Evolutionary conservation across 1,140 invertebrate genomes (phyloP).

Genomic region (Micrasema longulum): DNA sequence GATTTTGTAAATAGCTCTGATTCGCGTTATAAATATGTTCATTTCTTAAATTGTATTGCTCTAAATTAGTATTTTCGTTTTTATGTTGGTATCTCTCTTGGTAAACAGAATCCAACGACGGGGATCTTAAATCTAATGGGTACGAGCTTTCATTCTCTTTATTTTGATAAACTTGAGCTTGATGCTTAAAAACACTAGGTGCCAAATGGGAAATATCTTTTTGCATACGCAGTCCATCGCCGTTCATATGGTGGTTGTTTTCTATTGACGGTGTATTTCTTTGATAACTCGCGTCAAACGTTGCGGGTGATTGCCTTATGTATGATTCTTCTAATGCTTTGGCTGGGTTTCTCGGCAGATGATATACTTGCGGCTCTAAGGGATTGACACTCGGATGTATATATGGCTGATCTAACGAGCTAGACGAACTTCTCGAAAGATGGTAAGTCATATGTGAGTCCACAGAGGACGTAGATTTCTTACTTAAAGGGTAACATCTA

Average conservation of each 20-base stretch:
- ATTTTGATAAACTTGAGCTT: constrained; percentile 47
- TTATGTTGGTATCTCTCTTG: constrained; percentile 57
- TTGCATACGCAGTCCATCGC: constrained; percentile 41
- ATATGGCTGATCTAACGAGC: constrained; percentile 54
- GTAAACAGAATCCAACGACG: constrained; percentile 58
- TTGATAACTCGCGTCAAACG: constrained; percentile 47
- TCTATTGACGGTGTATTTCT: constrained; percentile 50
- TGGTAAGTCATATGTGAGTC: constrained; percentile 54
- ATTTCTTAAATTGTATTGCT: constrained; percentile 52
- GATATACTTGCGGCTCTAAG: constrained; percentile 57
- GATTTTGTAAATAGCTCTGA: constrained; percentile 44
- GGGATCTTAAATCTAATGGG: constrained; percentile 57
- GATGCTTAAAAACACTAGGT: constrained; percentile 49
- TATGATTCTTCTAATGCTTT: constrained; percentile 53
- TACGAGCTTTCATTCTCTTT: constrained; percentile 48
- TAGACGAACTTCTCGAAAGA: constrained; percentile 56
- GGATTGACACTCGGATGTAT: constrained; percentile 62
- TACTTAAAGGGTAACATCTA: constrained; percentile 49
- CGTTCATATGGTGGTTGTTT: constrained; percentile 45
- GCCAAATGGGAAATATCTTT: constrained; percentile 49
- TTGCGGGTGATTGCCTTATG: constrained; percentile 45
- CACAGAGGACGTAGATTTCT: constrained; percentile 51
- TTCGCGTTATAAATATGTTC: constrained; percentile 45
- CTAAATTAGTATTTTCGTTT: constrained; percentile 51
- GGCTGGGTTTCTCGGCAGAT: constrained; percentile 49